Evolutionary conservation across 2,888 invertebrate species (phyloP).

Genomic region (Micropterix aruncella): DNA sequence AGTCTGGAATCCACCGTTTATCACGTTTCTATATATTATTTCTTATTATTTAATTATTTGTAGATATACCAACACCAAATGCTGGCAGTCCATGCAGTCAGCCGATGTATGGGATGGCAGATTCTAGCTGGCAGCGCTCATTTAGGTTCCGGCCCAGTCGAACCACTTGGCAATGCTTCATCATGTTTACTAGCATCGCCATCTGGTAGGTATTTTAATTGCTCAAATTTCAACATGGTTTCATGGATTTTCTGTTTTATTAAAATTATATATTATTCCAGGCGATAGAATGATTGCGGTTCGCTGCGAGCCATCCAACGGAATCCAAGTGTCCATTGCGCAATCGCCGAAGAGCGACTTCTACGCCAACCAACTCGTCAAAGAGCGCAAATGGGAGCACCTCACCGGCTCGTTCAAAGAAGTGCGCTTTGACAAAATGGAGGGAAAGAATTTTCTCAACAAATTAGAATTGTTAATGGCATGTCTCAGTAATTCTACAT

Average conservation of each 20-base stretch:
- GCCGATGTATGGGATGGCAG: conserved; percentile 94
- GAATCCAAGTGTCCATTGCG: conserved; percentile 80
- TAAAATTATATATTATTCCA: conserved; percentile 16
- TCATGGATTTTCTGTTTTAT: not conserved
- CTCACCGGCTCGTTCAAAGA: conserved; percentile 86
- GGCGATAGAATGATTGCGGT: conserved; percentile 76
- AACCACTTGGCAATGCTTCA: conserved; percentile 84
- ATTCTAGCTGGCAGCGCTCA: conserved; percentile 79
- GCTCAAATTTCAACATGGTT: not conserved
- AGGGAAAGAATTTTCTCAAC: conserved; percentile 89
- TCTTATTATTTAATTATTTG: conserved; percentile 11
- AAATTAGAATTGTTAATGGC: conserved; percentile 97
- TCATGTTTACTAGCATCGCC: conserved; percentile 85
- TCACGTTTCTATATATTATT: no score
- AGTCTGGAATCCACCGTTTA: no score
- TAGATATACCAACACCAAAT: conserved; percentile 93
- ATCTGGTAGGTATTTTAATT: conserved; percentile 41
- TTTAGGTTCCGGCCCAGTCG: conserved; percentile 80
- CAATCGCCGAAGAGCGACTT: conserved; percentile 81
- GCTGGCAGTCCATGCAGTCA: conserved; percentile 76
- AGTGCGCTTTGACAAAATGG: conserved; percentile 83
- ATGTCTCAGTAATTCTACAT: conserved; percentile 61
- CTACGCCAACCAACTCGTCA: conserved; percentile 74
- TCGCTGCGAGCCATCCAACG: conserved; percentile 78
- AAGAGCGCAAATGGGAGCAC: conserved; percentile 88